Evolutionary conservation across 2,113 vertebrate genomes (phyloP).

Genomic region (Astur gentilis): DNA sequence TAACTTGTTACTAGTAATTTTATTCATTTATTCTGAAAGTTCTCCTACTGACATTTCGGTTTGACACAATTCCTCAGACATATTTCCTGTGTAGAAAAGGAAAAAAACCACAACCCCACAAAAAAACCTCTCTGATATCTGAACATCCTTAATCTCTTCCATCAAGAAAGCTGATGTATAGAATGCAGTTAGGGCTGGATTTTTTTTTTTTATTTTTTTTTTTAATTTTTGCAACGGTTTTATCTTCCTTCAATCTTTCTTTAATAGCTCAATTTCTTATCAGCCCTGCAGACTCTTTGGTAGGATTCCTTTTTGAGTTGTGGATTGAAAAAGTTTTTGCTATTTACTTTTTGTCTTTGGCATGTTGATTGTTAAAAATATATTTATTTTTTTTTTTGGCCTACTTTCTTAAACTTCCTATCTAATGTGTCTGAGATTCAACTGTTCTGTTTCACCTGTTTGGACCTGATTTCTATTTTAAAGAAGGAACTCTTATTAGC

Average conservation of each 20-base stretch:
- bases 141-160: conserved; percentile 8
- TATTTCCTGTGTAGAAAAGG: background rate
- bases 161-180: background rate
- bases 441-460: background rate
- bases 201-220: background rate
- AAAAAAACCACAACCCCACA: background rate
- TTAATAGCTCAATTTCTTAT: conserved; percentile 34
- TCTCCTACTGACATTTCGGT: conserved; percentile 31
- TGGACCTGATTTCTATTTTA: background rate
- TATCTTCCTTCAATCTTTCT: background rate
- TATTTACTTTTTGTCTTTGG: background rate
- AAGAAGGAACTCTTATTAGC: background rate
- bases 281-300: background rate
- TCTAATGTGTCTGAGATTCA: background rate
- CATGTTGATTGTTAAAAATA: background rate
- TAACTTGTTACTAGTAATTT: conserved; percentile 43
- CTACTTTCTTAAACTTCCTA: background rate
- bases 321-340: background rate
- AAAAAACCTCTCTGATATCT: background rate
- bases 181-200: background rate
- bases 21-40: conserved; percentile 59
- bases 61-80: conserved; percentile 24
- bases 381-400: background rate
- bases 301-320: background rate
- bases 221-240: background rate